A percentile compares a stretch with the other conserved stretches of the same genome.
Conservation (phyloP, 2,888 invertebrate genomes). For the Patella ulyssiponensis region DNA sequence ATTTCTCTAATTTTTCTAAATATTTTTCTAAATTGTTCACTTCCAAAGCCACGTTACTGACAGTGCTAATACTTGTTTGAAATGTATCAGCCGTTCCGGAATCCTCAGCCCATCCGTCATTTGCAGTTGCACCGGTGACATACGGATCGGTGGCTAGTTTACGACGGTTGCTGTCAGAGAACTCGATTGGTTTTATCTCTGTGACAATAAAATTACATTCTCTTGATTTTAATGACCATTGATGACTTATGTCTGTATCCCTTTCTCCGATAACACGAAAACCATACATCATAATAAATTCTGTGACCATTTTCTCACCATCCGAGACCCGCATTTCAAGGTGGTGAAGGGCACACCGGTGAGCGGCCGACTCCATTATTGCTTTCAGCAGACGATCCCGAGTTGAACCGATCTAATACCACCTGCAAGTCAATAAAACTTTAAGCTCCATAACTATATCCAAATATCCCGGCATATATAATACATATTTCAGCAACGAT, state of each 20-base stretch:
- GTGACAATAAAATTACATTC: conserved; percentile 64
- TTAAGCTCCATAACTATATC: too few species aligned
- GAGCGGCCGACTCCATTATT: neutral
- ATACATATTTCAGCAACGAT: too few species aligned
- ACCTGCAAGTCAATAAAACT: too few species aligned
- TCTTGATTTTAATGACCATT: conserved; percentile 62
- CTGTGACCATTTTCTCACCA: conserved; percentile 51
- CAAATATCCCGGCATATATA: too few species aligned
- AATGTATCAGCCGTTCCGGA: neutral
- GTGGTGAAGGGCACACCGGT: conserved; percentile 58
- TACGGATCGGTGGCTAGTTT: conserved; percentile 31
- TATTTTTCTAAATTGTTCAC: conserved; percentile 65
- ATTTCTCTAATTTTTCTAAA: conserved; percentile 47
- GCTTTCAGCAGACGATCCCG: too few species aligned
- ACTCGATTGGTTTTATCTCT: conserved; percentile 34
- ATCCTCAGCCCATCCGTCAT: conserved; percentile 17
- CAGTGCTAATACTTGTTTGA: conserved; percentile 60
- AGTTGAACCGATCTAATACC: too few species aligned
- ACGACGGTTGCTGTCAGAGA: conserved; percentile 1
- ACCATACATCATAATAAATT: conserved; percentile 57
- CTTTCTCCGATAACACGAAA: conserved; percentile 55
- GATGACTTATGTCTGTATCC: conserved; percentile 38
- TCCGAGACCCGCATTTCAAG: conserved; percentile 67
- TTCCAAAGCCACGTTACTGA: conserved; percentile 72
- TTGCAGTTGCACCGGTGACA: conserved; percentile 24